Conservation (phyloP, 2,888 invertebrate species). For the Choristoneura rosaceana region DNA sequence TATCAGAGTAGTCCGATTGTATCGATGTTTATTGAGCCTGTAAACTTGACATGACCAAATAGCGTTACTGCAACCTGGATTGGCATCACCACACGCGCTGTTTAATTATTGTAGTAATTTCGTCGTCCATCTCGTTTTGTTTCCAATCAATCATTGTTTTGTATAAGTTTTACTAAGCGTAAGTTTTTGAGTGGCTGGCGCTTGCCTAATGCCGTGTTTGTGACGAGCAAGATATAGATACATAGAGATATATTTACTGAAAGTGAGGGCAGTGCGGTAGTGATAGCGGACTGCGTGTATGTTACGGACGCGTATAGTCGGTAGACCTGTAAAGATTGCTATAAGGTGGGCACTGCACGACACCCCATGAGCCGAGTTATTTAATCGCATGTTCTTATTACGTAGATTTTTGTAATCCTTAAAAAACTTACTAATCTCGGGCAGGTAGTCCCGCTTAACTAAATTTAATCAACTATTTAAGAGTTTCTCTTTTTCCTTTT, state of each 20-base stretch:
- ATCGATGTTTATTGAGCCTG: conserved; percentile 8
- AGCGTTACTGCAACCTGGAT: not conserved
- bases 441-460: not conserved
- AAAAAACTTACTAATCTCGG: not conserved
- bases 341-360: conserved; percentile 48
- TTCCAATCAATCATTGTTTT: conserved; percentile 35
- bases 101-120: conserved; percentile 1
- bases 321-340: conserved; percentile 63
- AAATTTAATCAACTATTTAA: not conserved
- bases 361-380: not conserved
- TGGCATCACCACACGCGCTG: not conserved
- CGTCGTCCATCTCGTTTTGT: conserved; percentile 22
- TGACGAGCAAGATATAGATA: conserved; percentile 17
- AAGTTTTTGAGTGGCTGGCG: conserved; percentile 30
- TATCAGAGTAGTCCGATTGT: not conserved
- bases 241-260: conserved; percentile 33
- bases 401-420: not conserved
- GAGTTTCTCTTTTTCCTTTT: not conserved
- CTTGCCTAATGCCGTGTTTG: conserved; percentile 23
- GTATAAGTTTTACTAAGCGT: conserved; percentile 40
- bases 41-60: conserved; percentile 9
- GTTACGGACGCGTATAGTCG: conserved; percentile 61
- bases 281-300: conserved; percentile 65
- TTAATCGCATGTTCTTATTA: conserved; percentile 4
- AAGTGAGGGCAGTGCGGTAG: conserved; percentile 45